These are phyloP conservation scores for Heteromurus nitidus DNA, from an alignment of 2,888 invertebrate species.

Conservation along the genomic window DNA sequence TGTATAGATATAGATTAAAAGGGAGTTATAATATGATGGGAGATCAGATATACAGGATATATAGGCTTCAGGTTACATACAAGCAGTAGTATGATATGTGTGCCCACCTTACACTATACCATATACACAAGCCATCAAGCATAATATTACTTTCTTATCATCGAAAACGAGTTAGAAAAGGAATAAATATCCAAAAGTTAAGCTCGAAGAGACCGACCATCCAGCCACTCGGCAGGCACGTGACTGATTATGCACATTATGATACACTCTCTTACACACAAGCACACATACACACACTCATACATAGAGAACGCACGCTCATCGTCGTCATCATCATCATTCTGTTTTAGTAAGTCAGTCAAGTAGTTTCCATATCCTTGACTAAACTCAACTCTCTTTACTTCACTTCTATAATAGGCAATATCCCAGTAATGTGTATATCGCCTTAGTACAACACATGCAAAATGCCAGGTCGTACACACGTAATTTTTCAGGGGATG, in stretches of 20 bases:
- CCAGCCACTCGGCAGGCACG: slow-evolving; percentile 48
- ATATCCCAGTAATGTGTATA: background rate
- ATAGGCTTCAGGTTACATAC: too few species aligned
- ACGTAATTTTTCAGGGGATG: background rate
- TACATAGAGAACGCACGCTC: too few species aligned
- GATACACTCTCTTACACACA: too few species aligned
- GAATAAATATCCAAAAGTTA: slow-evolving; percentile 35
- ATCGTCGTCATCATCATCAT: background rate
- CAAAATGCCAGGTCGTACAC: background rate
- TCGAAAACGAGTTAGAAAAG: slow-evolving; percentile 33
- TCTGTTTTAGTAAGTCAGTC: background rate
- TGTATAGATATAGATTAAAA: slow-evolving; percentile 12
- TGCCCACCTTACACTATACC: too few species aligned
- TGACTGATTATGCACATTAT: slow-evolving; percentile 53
- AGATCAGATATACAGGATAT: slow-evolving; percentile 24
- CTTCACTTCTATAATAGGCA: background rate
- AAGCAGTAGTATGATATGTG: too few species aligned
- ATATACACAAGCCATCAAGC: background rate
- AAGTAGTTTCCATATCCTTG: slow-evolving; percentile 10
- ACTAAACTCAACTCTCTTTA: background rate
- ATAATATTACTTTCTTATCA: slow-evolving; percentile 9
- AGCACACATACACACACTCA: too few species aligned
- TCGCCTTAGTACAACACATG: background rate
- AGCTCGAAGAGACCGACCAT: slow-evolving; percentile 34
- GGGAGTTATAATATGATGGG: slow-evolving; percentile 10